A percentile compares a stretch with the other conserved stretches of the same genome.
Conservation (phyloP, 2,113 vertebrate species). For the Vireo altiloquus region DNA sequence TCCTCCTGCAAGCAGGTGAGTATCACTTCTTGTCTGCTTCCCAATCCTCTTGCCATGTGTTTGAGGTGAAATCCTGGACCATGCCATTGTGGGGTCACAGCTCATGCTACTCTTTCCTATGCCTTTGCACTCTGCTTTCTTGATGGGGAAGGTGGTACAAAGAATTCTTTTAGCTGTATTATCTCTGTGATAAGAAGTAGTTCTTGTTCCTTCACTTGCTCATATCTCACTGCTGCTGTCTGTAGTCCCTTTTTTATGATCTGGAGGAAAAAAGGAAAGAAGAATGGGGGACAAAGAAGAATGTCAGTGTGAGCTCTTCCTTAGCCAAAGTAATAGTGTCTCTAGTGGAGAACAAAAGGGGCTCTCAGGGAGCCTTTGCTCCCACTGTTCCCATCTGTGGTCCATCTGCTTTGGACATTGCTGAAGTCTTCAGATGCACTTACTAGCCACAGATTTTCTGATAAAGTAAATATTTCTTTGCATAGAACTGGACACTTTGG, state of each 20-base stretch:
- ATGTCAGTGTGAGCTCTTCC: background rate
- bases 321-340: background rate
- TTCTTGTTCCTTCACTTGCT: background rate
- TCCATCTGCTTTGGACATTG: background rate
- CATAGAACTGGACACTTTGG: background rate
- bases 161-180: background rate
- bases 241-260: background rate
- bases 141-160: background rate
- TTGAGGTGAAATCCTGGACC: background rate
- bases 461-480: background rate
- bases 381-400: background rate
- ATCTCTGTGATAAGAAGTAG: background rate
- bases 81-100: background rate
- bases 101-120: background rate
- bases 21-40: constrained; percentile 53
- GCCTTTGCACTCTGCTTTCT: background rate
- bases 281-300: background rate
- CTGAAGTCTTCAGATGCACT: background rate
- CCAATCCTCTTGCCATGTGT: background rate
- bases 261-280: background rate
- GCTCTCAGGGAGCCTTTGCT: background rate
- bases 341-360: background rate
- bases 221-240: background rate
- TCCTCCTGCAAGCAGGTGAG: constrained; percentile 90
- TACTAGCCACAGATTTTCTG: background rate